Conservation (phyloP, 1,140 invertebrate species). For the Papilio aristodemus region DNA sequence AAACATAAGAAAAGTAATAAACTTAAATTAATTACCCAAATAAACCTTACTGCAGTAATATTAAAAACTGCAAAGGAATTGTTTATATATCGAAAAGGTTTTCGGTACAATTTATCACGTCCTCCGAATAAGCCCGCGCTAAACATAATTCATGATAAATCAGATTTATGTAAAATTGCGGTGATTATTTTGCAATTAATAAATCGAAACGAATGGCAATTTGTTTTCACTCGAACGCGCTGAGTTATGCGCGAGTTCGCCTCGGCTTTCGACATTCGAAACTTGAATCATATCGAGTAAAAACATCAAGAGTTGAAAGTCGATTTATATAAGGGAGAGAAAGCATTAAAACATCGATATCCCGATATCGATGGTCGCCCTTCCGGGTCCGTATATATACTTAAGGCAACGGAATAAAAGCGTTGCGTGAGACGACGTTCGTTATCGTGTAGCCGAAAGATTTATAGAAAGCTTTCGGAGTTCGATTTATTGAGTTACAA, state of each 20-base stretch:
- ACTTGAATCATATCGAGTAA: conserved; percentile 51
- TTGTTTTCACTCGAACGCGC: conserved; percentile 46
- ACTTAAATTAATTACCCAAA: too few relatives aligned
- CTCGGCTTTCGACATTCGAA: conserved; percentile 48
- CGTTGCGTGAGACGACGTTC: conserved; percentile 77
- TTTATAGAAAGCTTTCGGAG: conserved; percentile 71
- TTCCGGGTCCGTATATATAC: conserved; percentile 63
- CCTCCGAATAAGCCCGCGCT: conserved; percentile 37
- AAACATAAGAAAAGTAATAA: not conserved
- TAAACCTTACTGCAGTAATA: too few relatives aligned
- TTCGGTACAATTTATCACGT: conserved; percentile 23
- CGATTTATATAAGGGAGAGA: conserved; percentile 59
- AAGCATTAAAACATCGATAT: conserved; percentile 56
- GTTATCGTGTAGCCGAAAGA: conserved; percentile 75
- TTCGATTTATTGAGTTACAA: conserved; percentile 70
- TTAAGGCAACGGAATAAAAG: conserved; percentile 64
- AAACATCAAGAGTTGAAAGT: conserved; percentile 47
- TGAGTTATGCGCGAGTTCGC: conserved; percentile 39
- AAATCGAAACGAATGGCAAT: conserved; percentile 53
- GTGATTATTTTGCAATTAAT: conserved; percentile 57
- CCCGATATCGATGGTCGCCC: conserved; percentile 45
- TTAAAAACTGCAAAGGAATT: not conserved
- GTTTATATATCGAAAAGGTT: conserved; percentile 23
- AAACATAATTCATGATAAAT: conserved; percentile 57
- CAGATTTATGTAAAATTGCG: conserved; percentile 52